Conservation (phyloP, 2,797 vertebrate genomes). For the Florisuga fusca region DNA sequence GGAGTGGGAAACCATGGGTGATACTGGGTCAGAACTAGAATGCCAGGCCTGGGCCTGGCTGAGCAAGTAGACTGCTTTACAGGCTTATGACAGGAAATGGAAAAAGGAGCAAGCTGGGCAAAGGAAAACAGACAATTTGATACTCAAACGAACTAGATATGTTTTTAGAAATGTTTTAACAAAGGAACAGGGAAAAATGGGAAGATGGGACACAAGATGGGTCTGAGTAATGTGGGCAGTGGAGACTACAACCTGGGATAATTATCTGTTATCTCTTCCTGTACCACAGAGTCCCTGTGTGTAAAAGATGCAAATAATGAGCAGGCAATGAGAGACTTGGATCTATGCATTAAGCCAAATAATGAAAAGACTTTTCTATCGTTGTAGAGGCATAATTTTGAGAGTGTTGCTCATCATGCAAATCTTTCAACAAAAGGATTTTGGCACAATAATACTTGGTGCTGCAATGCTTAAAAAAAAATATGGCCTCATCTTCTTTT, state of each 20-base stretch:
- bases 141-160: not conserved
- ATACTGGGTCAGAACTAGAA: not conserved
- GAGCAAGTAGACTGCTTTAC: not conserved
- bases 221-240: not conserved
- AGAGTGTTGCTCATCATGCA: not conserved
- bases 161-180: not conserved
- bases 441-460: not conserved
- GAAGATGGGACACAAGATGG: not conserved
- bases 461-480: not conserved
- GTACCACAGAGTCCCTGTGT: not conserved
- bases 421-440: not conserved
- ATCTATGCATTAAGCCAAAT: not conserved
- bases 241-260: not conserved
- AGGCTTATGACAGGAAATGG: not conserved
- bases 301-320: not conserved
- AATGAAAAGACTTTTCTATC: not conserved
- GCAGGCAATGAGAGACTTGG: not conserved
- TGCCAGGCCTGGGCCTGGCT: not conserved
- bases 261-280: not conserved
- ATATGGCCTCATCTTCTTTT: not conserved
- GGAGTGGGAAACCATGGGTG: not conserved
- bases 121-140: not conserved
- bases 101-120: not conserved
- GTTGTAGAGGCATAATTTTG: constrained; percentile 5
- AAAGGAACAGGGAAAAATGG: not conserved